Base-by-base conservation (phyloP, 2,888 invertebrate genomes). In the Tetranychus truncatus region DNA sequence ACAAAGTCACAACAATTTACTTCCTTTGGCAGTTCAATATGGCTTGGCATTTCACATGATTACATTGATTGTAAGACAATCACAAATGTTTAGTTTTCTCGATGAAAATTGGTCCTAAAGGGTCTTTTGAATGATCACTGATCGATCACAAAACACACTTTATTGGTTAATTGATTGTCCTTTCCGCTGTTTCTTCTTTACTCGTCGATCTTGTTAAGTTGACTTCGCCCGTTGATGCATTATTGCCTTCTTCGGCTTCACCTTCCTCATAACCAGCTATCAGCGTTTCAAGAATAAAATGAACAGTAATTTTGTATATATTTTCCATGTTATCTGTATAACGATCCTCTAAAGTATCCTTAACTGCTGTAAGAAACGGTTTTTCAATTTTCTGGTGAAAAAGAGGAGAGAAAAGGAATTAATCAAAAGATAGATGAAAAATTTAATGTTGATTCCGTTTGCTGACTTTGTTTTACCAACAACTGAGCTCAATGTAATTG, bases 251-350 rank as follows among this genome's bases (percentile, higher is more conserved):
- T 20, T 72, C 65, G 15, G 65, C 55, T 45, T 74, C 79, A n/a
- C 79, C 80, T 74, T 81, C 80, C 69, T 90, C 88, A 83, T 87
- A 92, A 11, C 92, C 92, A 78, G 88, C 88, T 74, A 90, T 87
- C 78, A 93, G 84, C 77, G 91, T 91, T 82, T 91, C 89, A 80
- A 94, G 87, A 80, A 94, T 91, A 81, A 92, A 91, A 82, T 88
- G 88, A 81, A 93, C 92, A 75, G 92, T 91, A 79, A 90, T 86
- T 83, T 89, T 89, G 86, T 94, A 94, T 81, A 92, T 91, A 80
- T 88, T 88, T 81, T 92, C 91, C 79, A 94, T 90, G 84, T 92
- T 92, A 74, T 90, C 89, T 11, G 92, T 91, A 84, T 91, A 93
- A 78, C 92, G 87, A 79, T 93, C 92, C 5, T 91, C 92, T 65